These are phyloP conservation scores for Chrysaora quinquecirrha DNA, from an alignment of 30 jellyfish, hydroid and myxozoan genomes.

Conservation along the genomic window DNA sequence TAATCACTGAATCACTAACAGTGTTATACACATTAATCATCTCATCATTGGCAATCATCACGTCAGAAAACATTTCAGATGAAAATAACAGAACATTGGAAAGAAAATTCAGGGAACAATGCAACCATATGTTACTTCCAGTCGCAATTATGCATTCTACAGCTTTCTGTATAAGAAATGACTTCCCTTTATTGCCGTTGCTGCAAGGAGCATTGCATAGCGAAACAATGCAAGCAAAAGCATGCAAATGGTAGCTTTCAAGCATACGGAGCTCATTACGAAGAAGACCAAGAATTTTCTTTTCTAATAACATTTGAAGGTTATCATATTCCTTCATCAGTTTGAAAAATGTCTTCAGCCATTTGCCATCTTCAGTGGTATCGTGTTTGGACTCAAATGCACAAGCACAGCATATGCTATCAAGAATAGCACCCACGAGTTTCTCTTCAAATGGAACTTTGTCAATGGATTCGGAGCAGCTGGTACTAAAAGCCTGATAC, in stretches of 20 bases:
- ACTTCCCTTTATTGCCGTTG: not conserved
- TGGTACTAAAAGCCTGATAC: not conserved
- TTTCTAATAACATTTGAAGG: not conserved
- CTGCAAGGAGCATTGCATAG: not conserved
- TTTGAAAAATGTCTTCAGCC: conserved; percentile 7
- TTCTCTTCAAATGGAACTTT: not conserved
- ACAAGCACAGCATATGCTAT: conserved; percentile 32
- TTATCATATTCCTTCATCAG: not conserved
- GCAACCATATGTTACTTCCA: not conserved
- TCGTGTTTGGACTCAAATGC: not conserved
- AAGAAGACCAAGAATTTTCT: not conserved
- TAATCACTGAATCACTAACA: conserved; percentile 8
- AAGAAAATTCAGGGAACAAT: not conserved
- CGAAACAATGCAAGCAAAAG: conserved; percentile 38
- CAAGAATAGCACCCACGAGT: conserved; percentile 23
- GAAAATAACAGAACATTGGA: conserved; percentile 25
- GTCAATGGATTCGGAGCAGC: not conserved
- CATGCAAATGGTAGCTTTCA: conserved; percentile 46
- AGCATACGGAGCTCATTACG: not conserved
- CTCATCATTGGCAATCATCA: conserved; percentile 18
- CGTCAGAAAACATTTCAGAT: conserved; percentile 13
- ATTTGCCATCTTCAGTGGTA: not conserved
- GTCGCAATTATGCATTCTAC: not conserved
- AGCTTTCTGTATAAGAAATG: not conserved
- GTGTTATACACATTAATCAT: not conserved